A percentile compares a stretch with the other conserved stretches of the same genome.
Conservation (phyloP, 2,888 invertebrate species). For the Hartigia nigra region DNA sequence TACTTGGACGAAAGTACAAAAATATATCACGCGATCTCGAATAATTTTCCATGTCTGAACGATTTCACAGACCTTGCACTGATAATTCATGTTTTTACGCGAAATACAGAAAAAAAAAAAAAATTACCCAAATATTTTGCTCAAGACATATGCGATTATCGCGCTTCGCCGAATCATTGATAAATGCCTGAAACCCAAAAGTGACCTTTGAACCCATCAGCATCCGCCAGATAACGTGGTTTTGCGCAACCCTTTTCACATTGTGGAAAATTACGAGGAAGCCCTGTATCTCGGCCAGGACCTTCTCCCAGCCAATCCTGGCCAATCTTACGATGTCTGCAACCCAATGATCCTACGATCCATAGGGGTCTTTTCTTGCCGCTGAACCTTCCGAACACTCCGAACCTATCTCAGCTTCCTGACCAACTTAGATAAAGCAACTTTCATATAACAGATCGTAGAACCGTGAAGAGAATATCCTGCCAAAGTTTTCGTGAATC, state of each 20-base stretch:
- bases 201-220: neutral
- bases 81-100: neutral
- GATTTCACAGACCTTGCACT: neutral
- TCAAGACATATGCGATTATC: neutral
- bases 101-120: neutral
- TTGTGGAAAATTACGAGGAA: conserved; percentile 29
- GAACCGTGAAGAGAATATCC: neutral
- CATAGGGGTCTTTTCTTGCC: neutral
- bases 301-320: neutral
- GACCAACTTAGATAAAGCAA: neutral
- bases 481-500: neutral
- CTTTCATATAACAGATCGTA: neutral
- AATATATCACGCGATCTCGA: neutral
- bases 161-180: no score
- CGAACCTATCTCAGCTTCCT: neutral
- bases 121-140: neutral
- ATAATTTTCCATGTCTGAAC: neutral
- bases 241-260: conserved; percentile 40
- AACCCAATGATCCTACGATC: neutral
- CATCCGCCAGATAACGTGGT: neutral
- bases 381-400: neutral
- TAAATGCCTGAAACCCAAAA: neutral
- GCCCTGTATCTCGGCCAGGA: neutral
- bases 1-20: neutral
- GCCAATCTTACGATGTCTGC: neutral